Base-by-base conservation (phyloP, 2,797 vertebrate species). In the Sphenopsis melanotis region DNA sequence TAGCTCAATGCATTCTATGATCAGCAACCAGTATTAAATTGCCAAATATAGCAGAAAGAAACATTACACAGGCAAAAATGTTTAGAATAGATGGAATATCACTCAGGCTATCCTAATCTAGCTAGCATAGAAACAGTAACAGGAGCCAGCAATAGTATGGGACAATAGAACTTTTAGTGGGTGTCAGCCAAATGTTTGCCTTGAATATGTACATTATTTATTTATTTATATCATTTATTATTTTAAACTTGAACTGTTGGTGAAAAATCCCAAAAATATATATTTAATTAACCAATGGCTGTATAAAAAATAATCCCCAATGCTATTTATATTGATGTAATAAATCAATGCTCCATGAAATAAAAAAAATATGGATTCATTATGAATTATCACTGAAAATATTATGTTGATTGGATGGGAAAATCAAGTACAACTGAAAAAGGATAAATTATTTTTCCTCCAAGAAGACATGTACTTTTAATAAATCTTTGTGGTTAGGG, bases 371-470 rank as follows among this genome's bases (percentile, higher is more conserved):
- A 59, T 1, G 2, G 24, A n/a, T 63, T 78, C 3, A 30, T 47
- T 59, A 60, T 29, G 12, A 86, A 42, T 74, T 69, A 37, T 4
- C 18, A 64, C 4, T 34, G 12, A 65, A 29, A 75, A 30, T 21
- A 27, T 49, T 63, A 34, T 17, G n/a, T 34, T 57, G 15, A 37
- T 53, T 71, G 19, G 19, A 50, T 59, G 9, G 46, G 76, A 85
- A 64, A 84, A 66, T 59, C 32, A 74, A n/a, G 20, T 52, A 26
- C 42, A 78, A 26, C 4, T 64, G 6, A 64, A 82, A 81, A 83
- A 41, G 5, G 4, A 29, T 4, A 42, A 59, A 21, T 27, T 0
- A 19, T n/a, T 71, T 66, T 74, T 12, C 3, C 15, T 8, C 18
- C 13, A 68, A 32, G 2, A 2, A 68, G 55, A 26, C 1, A 3